A percentile compares a stretch with the other conserved stretches of the same genome.
Evolutionary conservation across 2,113 vertebrate species (phyloP).

Genomic region (Myotis brandtii): DNA sequence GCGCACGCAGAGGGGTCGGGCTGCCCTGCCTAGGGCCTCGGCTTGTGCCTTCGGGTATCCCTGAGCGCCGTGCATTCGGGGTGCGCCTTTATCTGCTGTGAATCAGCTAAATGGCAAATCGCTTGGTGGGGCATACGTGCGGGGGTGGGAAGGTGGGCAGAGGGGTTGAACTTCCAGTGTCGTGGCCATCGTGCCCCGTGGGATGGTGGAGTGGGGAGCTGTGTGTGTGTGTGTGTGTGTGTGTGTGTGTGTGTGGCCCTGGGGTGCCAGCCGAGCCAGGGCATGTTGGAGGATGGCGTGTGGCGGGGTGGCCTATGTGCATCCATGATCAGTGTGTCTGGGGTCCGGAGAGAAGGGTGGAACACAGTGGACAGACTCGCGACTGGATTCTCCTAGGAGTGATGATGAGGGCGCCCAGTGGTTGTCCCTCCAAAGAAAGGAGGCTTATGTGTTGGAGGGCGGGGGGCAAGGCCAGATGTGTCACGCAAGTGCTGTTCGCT

Average conservation of each 20-base stretch:
- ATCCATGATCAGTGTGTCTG: background rate
- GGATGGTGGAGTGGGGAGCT: background rate
- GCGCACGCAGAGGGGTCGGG: background rate
- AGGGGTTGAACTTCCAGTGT: background rate
- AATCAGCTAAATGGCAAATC: background rate
- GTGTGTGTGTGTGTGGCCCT: background rate
- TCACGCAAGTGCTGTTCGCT: background rate
- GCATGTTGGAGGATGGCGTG: background rate
- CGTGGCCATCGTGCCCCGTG: background rate
- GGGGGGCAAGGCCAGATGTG: conserved; percentile 25
- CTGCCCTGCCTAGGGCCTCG: background rate
- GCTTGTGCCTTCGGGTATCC: background rate
- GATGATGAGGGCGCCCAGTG: background rate
- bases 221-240: background rate
- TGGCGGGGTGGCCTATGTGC: background rate
- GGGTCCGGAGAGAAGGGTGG: conserved; percentile 21
- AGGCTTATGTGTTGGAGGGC: background rate
- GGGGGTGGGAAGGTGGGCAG: conserved; percentile 26
- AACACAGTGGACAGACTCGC: background rate
- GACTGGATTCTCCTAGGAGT: background rate
- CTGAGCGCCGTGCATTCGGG: background rate
- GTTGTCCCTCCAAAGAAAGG: background rate
- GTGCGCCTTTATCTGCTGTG: background rate
- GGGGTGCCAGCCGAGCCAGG: background rate
- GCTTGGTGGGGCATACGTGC: background rate